Evolutionary conservation across 2,888 invertebrate species (phyloP).

Genomic region (Xanthia icteritia): DNA sequence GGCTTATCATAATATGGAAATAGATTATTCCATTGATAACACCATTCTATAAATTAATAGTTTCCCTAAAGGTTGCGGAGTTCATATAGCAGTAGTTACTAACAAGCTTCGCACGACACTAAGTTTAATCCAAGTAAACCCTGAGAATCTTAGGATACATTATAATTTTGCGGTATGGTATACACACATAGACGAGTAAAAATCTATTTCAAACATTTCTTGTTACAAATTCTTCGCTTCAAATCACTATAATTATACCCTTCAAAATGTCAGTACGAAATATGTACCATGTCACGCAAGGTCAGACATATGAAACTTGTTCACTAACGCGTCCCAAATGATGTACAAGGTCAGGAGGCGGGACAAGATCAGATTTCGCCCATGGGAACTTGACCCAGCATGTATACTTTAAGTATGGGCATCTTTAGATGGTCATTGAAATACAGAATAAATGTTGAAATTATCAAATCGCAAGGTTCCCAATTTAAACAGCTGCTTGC

Average conservation of each 20-base stretch:
- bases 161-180: background rate
- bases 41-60: conserved; percentile 15
- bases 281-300: conserved; percentile 52
- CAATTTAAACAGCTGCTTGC: too few species aligned
- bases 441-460: background rate
- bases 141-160: background rate
- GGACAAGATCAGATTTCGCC: conserved; percentile 27
- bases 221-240: conserved; percentile 28
- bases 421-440: background rate
- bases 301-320: conserved; percentile 49
- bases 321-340: conserved; percentile 24
- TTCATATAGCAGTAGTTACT: conserved; percentile 14
- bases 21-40: conserved; percentile 1
- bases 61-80: conserved; percentile 16
- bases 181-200: background rate
- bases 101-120: conserved; percentile 7
- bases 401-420: background rate
- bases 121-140: background rate
- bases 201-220: conserved; percentile 23
- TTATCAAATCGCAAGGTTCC: background rate
- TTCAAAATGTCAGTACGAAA: conserved; percentile 41
- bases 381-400: conserved; percentile 13
- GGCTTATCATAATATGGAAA: background rate
- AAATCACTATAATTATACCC: conserved; percentile 40
- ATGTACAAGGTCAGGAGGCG: conserved; percentile 42